Percentiles rank a stretch among this genome's conserved stretches.
Evolutionary conservation across 2,113 vertebrate species (phyloP).

Genomic region (Morone saxatilis): DNA sequence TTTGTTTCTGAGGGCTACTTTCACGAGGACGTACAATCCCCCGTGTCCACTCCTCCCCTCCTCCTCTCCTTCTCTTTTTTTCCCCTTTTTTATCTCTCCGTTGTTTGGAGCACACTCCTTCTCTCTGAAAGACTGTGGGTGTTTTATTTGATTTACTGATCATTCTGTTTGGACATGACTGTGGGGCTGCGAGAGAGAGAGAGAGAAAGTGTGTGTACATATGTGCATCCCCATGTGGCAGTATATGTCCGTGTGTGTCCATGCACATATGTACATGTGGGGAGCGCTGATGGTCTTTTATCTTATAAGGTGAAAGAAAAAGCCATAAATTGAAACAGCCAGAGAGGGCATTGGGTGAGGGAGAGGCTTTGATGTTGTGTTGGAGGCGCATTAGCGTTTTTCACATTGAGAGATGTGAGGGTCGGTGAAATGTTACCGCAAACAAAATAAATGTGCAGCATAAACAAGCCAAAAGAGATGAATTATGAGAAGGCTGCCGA

Average conservation of each 20-base stretch:
- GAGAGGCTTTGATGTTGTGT: constrained; percentile 64
- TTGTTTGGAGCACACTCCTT: constrained; percentile 49
- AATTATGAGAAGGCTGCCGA: constrained; percentile 33
- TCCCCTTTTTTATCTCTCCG: constrained; percentile 56
- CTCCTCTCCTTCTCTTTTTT: constrained; percentile 1
- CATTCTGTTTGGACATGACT: constrained; percentile 65
- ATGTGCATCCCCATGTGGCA: not conserved
- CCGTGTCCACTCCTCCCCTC: constrained; percentile 56
- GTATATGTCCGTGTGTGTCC: not conserved
- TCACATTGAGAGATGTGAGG: constrained; percentile 55
- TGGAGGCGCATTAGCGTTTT: constrained; percentile 46
- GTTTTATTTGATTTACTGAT: constrained; percentile 70
- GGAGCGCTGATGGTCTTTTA: constrained; percentile 57
- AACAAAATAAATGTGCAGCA: constrained; percentile 51
- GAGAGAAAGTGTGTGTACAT: not conserved
- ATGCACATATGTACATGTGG: not conserved
- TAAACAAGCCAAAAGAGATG: constrained; percentile 58
- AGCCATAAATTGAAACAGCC: constrained; percentile 29
- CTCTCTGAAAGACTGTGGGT: constrained; percentile 46
- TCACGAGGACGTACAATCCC: constrained; percentile 78
- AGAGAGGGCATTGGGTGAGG: not conserved
- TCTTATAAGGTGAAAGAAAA: constrained; percentile 34
- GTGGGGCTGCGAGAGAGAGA: not conserved
- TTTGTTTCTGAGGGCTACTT: constrained; percentile 85
- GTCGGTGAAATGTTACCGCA: constrained; percentile 36